Percentiles rank a stretch among this genome's conserved stretches.
These are phyloP conservation scores for Pentalonia nigronervosa DNA, from an alignment of 1,140 invertebrate genomes.

Conservation along the genomic window DNA sequence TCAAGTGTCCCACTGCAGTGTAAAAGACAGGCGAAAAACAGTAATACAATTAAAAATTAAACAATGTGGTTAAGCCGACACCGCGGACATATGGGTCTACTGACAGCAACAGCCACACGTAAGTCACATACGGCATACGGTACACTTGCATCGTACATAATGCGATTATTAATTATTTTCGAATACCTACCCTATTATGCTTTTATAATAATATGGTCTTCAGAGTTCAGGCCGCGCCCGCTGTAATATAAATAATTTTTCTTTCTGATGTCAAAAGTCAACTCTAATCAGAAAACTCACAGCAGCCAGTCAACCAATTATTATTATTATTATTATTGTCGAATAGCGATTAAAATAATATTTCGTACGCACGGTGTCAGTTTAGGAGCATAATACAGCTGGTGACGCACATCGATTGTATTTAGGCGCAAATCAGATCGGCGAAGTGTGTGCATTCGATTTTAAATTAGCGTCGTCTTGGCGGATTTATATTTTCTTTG, in stretches of 20 bases:
- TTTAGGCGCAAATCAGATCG: background rate
- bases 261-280: background rate
- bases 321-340: background rate
- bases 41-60: background rate
- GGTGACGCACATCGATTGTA: background rate
- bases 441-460: background rate
- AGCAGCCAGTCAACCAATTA: background rate
- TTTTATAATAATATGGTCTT: background rate
- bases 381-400: no score
- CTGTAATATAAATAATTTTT: background rate
- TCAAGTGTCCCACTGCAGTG: background rate
- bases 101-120: background rate
- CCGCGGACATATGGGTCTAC: background rate
- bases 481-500: background rate
- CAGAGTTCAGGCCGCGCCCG: background rate
- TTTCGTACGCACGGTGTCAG: no score
- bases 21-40: background rate
- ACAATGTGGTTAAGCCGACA: background rate
- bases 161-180: background rate
- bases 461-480: background rate
- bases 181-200: background rate
- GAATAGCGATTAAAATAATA: background rate
- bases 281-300: background rate
- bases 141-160: background rate
- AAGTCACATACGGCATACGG: no score